phyloP scores from a whole-genome alignment of 2,888 invertebrate genomes.

The Geotrupes spiniger region DNA sequence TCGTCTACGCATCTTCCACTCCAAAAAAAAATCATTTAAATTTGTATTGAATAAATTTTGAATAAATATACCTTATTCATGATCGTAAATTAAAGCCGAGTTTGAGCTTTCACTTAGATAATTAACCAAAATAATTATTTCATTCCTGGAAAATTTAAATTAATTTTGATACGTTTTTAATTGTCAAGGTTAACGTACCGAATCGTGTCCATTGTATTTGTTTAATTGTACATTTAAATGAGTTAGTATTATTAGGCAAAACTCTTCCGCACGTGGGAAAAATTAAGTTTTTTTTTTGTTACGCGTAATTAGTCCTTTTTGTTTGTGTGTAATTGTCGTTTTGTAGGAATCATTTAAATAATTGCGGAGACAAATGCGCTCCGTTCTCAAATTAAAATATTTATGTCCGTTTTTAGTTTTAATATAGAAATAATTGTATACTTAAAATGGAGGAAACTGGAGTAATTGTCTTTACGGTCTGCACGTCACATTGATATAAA shows the following conservation, averaged over 20 bases:
- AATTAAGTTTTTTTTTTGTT: conserved; percentile 6
- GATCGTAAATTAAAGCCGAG: no score
- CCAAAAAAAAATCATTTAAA: no score
- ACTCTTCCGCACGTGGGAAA: conserved; percentile 28
- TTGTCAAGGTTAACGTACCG: conserved; percentile 27
- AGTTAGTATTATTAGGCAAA: conserved; percentile 22
- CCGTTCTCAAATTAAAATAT: no score
- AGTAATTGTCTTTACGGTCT: no score
- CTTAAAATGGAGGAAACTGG: no score
- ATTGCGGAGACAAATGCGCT: background rate
- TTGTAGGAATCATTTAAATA: background rate
- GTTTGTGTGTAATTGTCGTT: conserved; percentile 5
- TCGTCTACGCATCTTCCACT: no score
- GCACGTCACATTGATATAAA: no score
- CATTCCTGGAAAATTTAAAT: conserved; percentile 19
- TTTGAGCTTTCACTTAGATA: background rate
- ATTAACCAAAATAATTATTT: conserved; percentile 4
- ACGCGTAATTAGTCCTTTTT: background rate
- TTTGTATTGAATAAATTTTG: no score
- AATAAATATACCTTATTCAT: no score
- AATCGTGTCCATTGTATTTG: conserved; percentile 32
- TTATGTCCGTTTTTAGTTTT: no score
- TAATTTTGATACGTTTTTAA: conserved; percentile 33
- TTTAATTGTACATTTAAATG: conserved; percentile 34
- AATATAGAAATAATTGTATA: no score